These are phyloP conservation scores for Sanderia malayensis DNA, from an alignment of 30 jellyfish, hydroid and myxozoan genomes.

Conservation along the genomic window DNA sequence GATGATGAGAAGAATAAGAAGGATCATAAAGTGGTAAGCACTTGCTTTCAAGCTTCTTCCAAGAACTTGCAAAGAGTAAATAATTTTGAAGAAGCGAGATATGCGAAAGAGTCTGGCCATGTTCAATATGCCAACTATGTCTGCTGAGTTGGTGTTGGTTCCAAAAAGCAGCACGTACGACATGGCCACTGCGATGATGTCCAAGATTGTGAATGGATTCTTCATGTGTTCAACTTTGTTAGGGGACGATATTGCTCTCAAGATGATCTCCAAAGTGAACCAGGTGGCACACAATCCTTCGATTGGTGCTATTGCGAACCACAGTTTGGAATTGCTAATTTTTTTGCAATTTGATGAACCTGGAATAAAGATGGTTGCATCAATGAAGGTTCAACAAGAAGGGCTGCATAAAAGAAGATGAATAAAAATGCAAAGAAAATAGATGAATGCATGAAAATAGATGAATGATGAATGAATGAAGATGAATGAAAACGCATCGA, in stretches of 20 bases:
- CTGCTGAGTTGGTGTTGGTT: slow-evolving; percentile 7
- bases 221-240: slow-evolving; percentile 34
- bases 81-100: slow-evolving; percentile 67
- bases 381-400: too few relatives aligned
- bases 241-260: slow-evolving; percentile 66
- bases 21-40: slow-evolving; percentile 72
- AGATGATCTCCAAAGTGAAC: slow-evolving; percentile 80
- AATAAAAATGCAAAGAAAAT: too few relatives aligned
- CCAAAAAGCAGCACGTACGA: slow-evolving; percentile 51
- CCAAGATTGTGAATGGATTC: slow-evolving; percentile 67
- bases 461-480: too few relatives aligned
- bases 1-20: slow-evolving; percentile 52
- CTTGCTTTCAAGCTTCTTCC: slow-evolving; percentile 94
- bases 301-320: slow-evolving; percentile 32
- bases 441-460: too few relatives aligned
- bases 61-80: slow-evolving; percentile 81
- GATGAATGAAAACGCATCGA: too few relatives aligned
- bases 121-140: slow-evolving; percentile 58
- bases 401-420: too few relatives aligned
- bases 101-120: slow-evolving; percentile 81
- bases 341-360: too few relatives aligned
- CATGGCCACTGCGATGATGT: slow-evolving; percentile 75
- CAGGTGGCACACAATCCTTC: slow-evolving; percentile 73
- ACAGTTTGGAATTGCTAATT: background rate
- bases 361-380: too few relatives aligned